Base-by-base conservation (phyloP, 1,140 invertebrate genomes). In the Lucilia cuprina region DNA sequence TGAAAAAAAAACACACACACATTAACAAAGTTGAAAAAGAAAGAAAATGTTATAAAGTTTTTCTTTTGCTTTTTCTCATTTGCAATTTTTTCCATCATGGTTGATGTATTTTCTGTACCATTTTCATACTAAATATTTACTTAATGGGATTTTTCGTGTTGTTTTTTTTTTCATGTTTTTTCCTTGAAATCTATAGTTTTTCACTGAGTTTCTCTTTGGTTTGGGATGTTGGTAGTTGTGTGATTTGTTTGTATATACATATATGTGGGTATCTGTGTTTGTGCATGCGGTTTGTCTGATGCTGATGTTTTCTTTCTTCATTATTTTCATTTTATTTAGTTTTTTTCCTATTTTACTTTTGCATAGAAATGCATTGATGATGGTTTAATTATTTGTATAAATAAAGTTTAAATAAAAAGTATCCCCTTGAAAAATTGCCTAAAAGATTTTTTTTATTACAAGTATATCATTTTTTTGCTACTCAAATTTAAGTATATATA, bases 311-410 rank as follows among this genome's bases (percentile, higher is more conserved):
- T 70, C 65, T 70, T 70, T 70, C 65, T 70, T 70, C 19, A 10
- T 12, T 70, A 70, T 70, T 70, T 21, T 10, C 8, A 21, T 70
- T 70, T 21, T 21, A 3, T 70, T 70, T 70, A 70, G 19, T 70
- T 70, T 8, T 70, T 70, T 70, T 25, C 25, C 25, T 3, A 30
- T 70, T 70, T 70, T 70, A 60, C 14, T 70, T 70, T 70, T 70
- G 21, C 21, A 70, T 70, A 70, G 65, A 70, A 70, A 21, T 70
- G 65, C 65, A 70, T 70, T 70, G 65, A 70, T 70, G 65, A 70
- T 70, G 65, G 65, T 70, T 70, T 70, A 70, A 70, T 70, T 70
- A 70, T 70, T 70, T 70, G 65, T 70, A 70, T 70, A 70, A 70
- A 70, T 70, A 70, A 70, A 70, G 19, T 19, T 70, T 70, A 21